phyloP scores from a whole-genome alignment of 2,113 vertebrate genomes.

The Pampusana beccarii region DNA sequence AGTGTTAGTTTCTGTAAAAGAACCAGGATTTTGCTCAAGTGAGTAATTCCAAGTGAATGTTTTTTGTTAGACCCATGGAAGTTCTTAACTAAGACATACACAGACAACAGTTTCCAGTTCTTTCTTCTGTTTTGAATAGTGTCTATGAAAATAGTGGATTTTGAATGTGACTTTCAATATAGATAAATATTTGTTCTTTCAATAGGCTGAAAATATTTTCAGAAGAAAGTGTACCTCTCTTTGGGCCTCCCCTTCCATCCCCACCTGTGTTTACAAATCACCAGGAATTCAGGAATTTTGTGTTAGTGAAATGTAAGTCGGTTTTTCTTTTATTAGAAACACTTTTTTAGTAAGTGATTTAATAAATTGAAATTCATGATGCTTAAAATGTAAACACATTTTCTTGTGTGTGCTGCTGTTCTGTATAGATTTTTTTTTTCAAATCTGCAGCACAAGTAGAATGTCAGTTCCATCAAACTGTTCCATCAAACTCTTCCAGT shows the following conservation, averaged over 20 bases:
- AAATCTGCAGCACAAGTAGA: background rate
- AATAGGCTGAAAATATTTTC: constrained; percentile 98
- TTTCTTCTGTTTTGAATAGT: background rate
- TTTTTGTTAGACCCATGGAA: background rate
- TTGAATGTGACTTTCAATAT: background rate
- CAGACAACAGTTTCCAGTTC: background rate
- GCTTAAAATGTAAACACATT: background rate
- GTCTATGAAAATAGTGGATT: background rate
- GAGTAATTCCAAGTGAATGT: background rate
- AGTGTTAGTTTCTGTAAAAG: background rate
- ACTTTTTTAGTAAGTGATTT: background rate
- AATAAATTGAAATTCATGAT: background rate
- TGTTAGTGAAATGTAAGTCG: constrained; percentile 96
- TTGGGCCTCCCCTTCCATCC: constrained; percentile 94
- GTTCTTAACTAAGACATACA: background rate
- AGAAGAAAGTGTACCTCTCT: constrained; percentile 97
- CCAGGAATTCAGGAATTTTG: constrained; percentile 99
- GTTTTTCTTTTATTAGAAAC: background rate
- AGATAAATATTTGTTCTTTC: constrained; percentile 6
- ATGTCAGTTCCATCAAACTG: background rate
- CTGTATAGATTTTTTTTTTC: background rate
- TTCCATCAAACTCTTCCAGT: background rate
- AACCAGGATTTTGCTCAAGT: background rate
- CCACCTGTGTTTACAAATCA: constrained; percentile 98
- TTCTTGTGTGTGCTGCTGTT: background rate